Evolutionary conservation across 2,797 vertebrate species (phyloP), one percentile per base, ranked within the genome.

Genomic region (Thalassophryne amazonica): DNA sequence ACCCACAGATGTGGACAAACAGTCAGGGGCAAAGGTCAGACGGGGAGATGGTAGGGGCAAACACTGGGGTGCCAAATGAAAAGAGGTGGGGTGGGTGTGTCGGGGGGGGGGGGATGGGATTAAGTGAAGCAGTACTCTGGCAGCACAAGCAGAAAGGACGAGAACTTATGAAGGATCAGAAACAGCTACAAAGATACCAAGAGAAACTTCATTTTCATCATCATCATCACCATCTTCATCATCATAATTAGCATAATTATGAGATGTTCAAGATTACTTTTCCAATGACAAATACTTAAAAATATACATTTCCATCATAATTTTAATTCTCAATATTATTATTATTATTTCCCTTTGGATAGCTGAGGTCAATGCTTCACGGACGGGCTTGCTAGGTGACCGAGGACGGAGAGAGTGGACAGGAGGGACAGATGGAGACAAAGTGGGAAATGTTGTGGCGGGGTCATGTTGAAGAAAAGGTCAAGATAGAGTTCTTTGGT

Each of bases 221-320:
- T 86, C 79, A 53, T 76, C 66, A 40, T 72, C 61, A 42, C 73
- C 61, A 19, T 80, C 69, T 45, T 81, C 69, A 30, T 73, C 69
- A 42, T 76, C 49, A 53, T 85, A 63, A 76, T 80, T 80, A 80
- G 81, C 77, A 85, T 82, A 85, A 78, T 85, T 78, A 88, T 86
- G 84, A 88, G 89, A 91, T 91, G 88, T 74, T 89, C 87, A 89
- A 88, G 89, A 85, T 86, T 89, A 80, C 67, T 81, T 79, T 86
- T 78, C 82, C 90, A 89, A 91, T 87, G 90, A 93, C 91, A 92
- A 91, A 91, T 91, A 91, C 87, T 93, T 91, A 92, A 94, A 93
- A 94, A 94, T 93, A 94, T 93, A 93, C 90, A 92, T 89, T 89
- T 91, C 84, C 63, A 80, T 90, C 60, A 75, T 88, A 69, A 82